A percentile compares a stretch with the other conserved stretches of the same genome.
These are phyloP conservation scores for Motacilla tschutschensis DNA, from an alignment of 2,113 vertebrate species.

Conservation along the genomic window DNA sequence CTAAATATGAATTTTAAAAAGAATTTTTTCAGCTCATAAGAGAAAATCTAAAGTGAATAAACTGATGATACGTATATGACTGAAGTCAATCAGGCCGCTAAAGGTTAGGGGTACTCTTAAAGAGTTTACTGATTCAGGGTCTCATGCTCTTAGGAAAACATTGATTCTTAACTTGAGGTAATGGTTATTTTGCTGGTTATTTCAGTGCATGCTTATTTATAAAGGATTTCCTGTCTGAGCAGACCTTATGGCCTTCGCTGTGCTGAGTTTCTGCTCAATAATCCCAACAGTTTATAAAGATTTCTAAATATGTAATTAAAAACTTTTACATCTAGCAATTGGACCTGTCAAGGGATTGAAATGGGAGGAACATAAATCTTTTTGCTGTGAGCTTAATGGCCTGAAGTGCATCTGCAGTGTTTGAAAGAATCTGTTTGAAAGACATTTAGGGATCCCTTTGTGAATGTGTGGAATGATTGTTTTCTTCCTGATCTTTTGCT, in stretches of 20 bases:
- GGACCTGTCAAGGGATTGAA: background rate
- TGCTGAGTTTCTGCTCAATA: background rate
- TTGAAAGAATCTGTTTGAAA: background rate
- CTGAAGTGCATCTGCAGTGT: background rate
- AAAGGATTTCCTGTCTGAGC: background rate
- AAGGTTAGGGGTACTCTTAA: background rate
- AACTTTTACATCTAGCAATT: slow-evolving; percentile 12
- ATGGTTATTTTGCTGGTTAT: background rate
- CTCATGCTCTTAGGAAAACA: background rate
- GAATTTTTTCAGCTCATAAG: background rate
- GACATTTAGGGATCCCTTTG: background rate
- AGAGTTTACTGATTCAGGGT: background rate
- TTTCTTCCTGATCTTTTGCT: background rate
- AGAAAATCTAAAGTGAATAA: background rate
- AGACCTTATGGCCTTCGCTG: background rate
- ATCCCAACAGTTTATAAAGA: slow-evolving; percentile 19
- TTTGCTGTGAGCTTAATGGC: background rate
- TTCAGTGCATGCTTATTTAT: background rate
- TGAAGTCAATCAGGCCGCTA: background rate
- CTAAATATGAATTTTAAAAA: background rate
- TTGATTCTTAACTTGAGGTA: slow-evolving; percentile 2
- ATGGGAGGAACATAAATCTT: slow-evolving; percentile 2
- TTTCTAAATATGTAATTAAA: slow-evolving; percentile 42
- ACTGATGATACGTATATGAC: background rate
- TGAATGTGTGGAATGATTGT: background rate